A percentile compares a stretch with the other conserved stretches of the same genome.
phyloP scores from a whole-genome alignment of 2,888 invertebrate species.

The Ophioninae sp. region DNA sequence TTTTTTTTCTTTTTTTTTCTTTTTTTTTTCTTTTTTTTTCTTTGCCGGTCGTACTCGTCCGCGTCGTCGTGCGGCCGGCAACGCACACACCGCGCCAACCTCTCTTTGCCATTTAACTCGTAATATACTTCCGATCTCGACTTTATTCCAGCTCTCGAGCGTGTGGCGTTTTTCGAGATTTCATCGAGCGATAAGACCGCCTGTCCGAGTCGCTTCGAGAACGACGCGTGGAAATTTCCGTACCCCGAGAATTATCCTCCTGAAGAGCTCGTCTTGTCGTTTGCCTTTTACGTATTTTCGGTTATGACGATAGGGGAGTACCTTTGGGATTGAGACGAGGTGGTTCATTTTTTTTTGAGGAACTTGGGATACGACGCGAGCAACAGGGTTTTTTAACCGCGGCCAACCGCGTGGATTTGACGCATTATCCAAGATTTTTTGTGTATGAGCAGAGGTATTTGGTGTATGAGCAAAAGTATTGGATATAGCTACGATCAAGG shows the following conservation, averaged over 20 bases:
- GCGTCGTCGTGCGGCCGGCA: constrained; percentile 42
- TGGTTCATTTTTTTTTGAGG: too few relatives aligned
- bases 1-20: constrained; percentile 23
- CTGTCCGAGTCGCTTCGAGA: constrained; percentile 50
- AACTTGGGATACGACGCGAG: too few relatives aligned
- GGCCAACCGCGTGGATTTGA: too few relatives aligned
- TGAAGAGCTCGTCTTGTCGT: constrained; percentile 28
- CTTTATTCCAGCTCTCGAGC: constrained; percentile 58
- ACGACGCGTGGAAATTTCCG: constrained; percentile 72
- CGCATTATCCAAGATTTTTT: too few relatives aligned
- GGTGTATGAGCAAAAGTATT: not conserved
- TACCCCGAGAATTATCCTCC: constrained; percentile 56
- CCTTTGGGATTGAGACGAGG: too few relatives aligned
- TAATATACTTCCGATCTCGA: constrained; percentile 75
- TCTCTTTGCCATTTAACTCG: constrained; percentile 71
- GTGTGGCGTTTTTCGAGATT: constrained; percentile 72
- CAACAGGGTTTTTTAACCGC: too few relatives aligned
- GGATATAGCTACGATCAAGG: too few relatives aligned
- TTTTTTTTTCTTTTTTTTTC: constrained; percentile 56
- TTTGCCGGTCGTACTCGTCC: constrained; percentile 30
- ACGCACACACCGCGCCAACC: constrained; percentile 22
- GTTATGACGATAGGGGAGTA: too few relatives aligned
- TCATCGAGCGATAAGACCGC: constrained; percentile 68
- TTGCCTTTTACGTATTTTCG: not conserved
- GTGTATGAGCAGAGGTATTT: too few relatives aligned